Percentiles rank a stretch among this genome's conserved stretches.
These are phyloP conservation scores for Parthenolecanium corni DNA, from an alignment of 2,888 invertebrate genomes.

Conservation along the genomic window DNA sequence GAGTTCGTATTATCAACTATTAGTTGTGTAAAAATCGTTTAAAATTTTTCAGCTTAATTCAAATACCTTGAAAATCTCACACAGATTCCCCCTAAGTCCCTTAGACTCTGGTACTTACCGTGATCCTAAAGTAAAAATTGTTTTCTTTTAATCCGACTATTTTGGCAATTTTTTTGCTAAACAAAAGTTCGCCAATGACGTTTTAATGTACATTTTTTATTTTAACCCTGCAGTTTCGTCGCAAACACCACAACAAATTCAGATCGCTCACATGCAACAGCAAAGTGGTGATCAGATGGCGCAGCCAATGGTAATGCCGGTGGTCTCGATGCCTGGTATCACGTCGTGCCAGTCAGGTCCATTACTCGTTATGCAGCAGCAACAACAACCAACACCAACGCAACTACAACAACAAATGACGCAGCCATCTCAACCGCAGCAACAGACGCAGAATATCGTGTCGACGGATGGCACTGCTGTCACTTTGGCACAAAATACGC, in stretches of 20 bases:
- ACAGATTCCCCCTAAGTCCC: too few relatives aligned
- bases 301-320: constrained; percentile 25
- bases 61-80: too few relatives aligned
- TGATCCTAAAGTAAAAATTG: too few relatives aligned
- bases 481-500: too few relatives aligned
- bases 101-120: too few relatives aligned
- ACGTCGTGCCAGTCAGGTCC: background rate
- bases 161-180: too few relatives aligned
- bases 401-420: constrained; percentile 36
- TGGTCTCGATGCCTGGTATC: constrained; percentile 19
- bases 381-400: constrained; percentile 5
- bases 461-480: too few relatives aligned
- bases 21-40: too few relatives aligned
- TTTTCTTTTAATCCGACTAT: too few relatives aligned
- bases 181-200: too few relatives aligned
- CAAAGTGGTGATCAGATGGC: constrained; percentile 30
- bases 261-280: constrained; percentile 35
- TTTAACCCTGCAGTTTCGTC: constrained; percentile 29
- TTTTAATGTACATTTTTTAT: too few relatives aligned
- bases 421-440: constrained; percentile 35
- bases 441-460: background rate
- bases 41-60: too few relatives aligned
- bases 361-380: constrained; percentile 3
- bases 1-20: constrained; percentile 33
- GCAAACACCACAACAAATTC: constrained; percentile 31